These are phyloP conservation scores for Psittacara wagleri DNA, from an alignment of 2,113 vertebrate genomes.

Conservation along the genomic window DNA sequence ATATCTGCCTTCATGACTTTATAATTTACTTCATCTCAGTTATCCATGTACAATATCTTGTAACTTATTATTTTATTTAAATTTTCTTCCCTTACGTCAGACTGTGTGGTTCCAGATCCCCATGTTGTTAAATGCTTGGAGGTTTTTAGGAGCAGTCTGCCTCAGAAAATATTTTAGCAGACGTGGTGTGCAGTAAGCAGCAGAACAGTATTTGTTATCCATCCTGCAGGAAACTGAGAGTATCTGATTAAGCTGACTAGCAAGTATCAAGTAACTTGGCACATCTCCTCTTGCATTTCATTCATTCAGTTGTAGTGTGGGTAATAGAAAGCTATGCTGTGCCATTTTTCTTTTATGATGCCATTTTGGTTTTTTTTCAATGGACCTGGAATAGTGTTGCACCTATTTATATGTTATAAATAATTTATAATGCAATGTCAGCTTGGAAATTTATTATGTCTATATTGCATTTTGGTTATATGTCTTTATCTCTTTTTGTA, in stretches of 20 bases:
- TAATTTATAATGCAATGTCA: slow-evolving; percentile 57
- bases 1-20: neutral
- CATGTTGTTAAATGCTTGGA: neutral
- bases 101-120: neutral
- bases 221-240: slow-evolving; percentile 75
- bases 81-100: neutral
- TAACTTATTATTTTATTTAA: neutral
- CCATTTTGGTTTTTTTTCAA: slow-evolving; percentile 74
- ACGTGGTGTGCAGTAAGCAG: slow-evolving; percentile 41
- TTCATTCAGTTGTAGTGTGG: slow-evolving; percentile 63
- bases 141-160: neutral
- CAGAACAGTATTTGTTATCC: slow-evolving; percentile 57
- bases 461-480: neutral
- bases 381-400: slow-evolving; percentile 64
- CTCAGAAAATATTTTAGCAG: slow-evolving; percentile 43
- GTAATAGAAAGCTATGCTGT: slow-evolving; percentile 65
- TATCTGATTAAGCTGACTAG: slow-evolving; percentile 86
- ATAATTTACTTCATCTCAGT: neutral
- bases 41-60: neutral
- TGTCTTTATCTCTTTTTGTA: neutral
- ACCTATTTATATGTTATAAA: slow-evolving; percentile 74
- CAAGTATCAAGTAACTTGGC: slow-evolving; percentile 78
- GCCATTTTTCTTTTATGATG: slow-evolving; percentile 66
- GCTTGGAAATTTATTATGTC: slow-evolving; percentile 28
- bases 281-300: slow-evolving; percentile 72